A percentile compares a stretch with the other conserved stretches of the same genome.
phyloP scores from a whole-genome alignment of 2,797 vertebrate genomes.

The Anniella stebbinsi region DNA sequence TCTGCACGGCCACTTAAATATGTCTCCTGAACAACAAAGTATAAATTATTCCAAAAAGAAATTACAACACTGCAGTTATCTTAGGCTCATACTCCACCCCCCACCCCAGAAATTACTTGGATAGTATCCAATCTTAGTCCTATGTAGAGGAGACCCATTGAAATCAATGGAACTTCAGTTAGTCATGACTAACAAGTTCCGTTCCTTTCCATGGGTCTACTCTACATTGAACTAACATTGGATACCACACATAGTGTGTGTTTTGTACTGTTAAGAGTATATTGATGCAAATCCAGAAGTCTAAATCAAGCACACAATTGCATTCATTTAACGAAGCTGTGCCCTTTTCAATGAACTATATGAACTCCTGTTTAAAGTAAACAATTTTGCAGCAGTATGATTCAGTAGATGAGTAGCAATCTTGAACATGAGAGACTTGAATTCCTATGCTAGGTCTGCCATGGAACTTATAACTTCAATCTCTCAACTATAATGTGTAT shows the following conservation, averaged over 20 bases:
- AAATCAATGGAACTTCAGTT: too few relatives aligned
- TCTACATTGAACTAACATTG: too few relatives aligned
- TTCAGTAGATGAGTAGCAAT: neutral
- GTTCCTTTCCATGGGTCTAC: too few relatives aligned
- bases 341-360: neutral
- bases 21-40: neutral
- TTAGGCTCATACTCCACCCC: neutral
- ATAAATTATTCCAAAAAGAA: neutral
- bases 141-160: too few relatives aligned
- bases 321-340: neutral
- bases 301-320: neutral
- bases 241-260: neutral
- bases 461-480: neutral
- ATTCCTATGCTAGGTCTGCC: neutral
- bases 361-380: neutral
- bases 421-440: neutral
- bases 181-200: too few relatives aligned
- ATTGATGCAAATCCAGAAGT: neutral
- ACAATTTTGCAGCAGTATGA: neutral
- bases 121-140: too few relatives aligned
- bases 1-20: fast-evolving
- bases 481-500: neutral
- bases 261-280: neutral
- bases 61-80: neutral
- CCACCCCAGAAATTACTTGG: neutral